Percentiles rank a stretch among this genome's conserved stretches.
Conservation (phyloP, 1,140 invertebrate species). For the Pseudoatta argentina region DNA sequence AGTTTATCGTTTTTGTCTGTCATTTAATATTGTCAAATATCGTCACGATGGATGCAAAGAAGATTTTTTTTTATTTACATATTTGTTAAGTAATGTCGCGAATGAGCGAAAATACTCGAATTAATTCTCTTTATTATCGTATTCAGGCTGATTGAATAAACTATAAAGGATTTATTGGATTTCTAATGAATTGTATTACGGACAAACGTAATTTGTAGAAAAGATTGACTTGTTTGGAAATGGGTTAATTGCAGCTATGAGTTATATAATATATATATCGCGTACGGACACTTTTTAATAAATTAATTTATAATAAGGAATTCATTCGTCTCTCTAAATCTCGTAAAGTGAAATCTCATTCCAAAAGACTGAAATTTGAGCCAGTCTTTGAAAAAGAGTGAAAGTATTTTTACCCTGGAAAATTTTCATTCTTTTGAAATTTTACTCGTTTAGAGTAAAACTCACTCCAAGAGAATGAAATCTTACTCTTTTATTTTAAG, state of each 20-base stretch:
- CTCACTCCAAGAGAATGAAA: no score
- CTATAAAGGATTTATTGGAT: conserved; percentile 1
- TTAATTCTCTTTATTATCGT: background rate
- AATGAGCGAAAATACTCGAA: background rate
- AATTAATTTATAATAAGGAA: background rate
- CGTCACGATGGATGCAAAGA: background rate
- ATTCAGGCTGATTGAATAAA: background rate
- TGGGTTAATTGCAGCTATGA: background rate
- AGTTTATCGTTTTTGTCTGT: background rate
- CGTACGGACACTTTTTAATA: background rate
- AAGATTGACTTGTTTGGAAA: background rate
- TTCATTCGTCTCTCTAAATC: background rate
- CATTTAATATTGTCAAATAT: background rate
- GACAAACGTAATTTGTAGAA: background rate
- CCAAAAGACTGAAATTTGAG: no score
- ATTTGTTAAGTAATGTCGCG: background rate
- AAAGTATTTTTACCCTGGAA: no score
- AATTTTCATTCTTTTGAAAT: no score
- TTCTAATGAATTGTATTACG: background rate
- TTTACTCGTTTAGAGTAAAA: no score
- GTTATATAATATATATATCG: background rate
- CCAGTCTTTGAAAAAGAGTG: no score
- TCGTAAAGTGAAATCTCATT: no score
- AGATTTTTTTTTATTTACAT: background rate
- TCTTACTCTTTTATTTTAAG: no score